Base-by-base conservation (phyloP, 2,113 vertebrate genomes). In the Pipra filicauda region DNA sequence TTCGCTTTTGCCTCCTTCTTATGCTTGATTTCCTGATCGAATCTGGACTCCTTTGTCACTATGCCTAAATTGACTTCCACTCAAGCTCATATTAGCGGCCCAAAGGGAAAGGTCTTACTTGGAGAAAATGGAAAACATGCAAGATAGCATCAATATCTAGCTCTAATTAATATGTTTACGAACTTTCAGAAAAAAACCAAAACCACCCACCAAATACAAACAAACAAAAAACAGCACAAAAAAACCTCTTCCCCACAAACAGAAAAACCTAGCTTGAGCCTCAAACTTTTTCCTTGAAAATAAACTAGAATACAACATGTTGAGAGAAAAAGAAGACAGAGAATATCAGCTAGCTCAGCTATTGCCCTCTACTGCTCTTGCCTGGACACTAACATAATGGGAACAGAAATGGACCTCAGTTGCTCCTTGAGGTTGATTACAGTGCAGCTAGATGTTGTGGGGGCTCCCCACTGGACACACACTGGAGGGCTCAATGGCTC, bases 401-500 rank as follows among this genome's bases (percentile, higher is more conserved):
- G 12, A 78, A 49, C 11, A 78, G 35, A 46, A 79, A 39, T 49
- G 15, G 21, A 55, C 28, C 9, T 75, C 37, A 26, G 9, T 14
- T 72, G 10, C 46, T 91, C 84, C 46, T 59, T 24, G 15, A 55
- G 27, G 44, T 18, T 2, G 2, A 48, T 22, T 39, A n/a, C 5
- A 64, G 44, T 59, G n/a, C 31, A 37, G 16, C 49, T 65, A 10
- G 10, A 41, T 70, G 7, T 51, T 13, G 41, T 26, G 30, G 43
- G 14, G 71, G 5, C 11, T 80, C 33, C 21, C 18, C 14, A 22
- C 13, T 48, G 35, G 30, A 69, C 37, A 51, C 7, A 22, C 8
- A 3, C 5, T 31, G 17, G 19, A 75, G 51, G 15, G 7, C 15
- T 88, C 1, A 0, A 27, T 37, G 48, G 2, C 4, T 80, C 28